Evolutionary conservation across 2,797 vertebrate genomes (phyloP), one percentile per base, ranked within the genome.

Genomic region (Epinephelus awoara): DNA sequence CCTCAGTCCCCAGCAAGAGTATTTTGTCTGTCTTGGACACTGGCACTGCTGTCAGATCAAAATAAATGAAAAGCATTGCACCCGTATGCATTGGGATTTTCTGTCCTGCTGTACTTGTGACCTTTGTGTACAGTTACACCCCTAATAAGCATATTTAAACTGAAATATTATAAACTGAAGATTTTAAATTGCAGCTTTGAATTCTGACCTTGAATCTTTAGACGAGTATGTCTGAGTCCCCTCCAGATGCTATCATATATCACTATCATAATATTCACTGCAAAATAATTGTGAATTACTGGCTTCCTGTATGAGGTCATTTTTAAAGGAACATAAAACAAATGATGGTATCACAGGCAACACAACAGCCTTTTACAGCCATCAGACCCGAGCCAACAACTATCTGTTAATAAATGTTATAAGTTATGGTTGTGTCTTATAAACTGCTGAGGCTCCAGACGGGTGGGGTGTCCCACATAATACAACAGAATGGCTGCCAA

Each of bases 281-380:
- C 52, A 6, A 67, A 68, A 74, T 51, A 34, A 72, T 19, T 3
- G 6, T 27, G 47, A 54, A 6, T 38, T 0, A 38, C 62, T 29
- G 59, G 40, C 76, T 84, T 84, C 55, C 76, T 75, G 51, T 51
- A 51, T 81, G 56, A 76, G 71, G 67, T 75, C 2, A 81, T 34
- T 63, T 82, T 75, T 69, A 83, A 77, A 80, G 63, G 49, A 58
- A 34, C 42, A 67, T 88, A 72, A 84, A 90, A 83, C 74, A 76
- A 72, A 68, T 0, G 2, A 27, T 44, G 29, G 27, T 59, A 65
- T 55, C 10, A 11, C 12, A 1, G 74, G 44, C n/a, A 50, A 69
- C 65, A 56, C 47, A 46, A 18, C 25, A 8, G 52, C 17, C 27
- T 75, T 86, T 76, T 75, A 84, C 15, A 55, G 72, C 17, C 27